phyloP scores from a whole-genome alignment of 2,888 invertebrate genomes.

The Vesta saturnalis region DNA sequence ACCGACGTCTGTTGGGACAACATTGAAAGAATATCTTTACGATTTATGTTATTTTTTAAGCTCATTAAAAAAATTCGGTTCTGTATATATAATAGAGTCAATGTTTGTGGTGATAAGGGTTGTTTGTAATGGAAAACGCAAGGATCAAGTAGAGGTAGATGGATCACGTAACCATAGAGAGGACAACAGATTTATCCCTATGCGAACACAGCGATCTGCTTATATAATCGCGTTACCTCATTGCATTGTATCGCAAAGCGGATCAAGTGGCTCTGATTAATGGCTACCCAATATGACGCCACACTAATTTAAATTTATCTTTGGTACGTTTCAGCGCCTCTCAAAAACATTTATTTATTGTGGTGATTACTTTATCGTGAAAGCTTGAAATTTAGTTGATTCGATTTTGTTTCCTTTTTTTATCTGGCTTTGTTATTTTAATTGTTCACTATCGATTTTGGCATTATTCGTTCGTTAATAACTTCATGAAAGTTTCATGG shows the following conservation, averaged over 20 bases:
- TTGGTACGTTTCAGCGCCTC: conserved; percentile 38
- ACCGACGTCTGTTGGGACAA: conserved; percentile 55
- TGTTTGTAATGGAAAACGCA: conserved; percentile 32
- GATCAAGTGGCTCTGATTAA: conserved; percentile 52
- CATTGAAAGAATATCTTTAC: conserved; percentile 45
- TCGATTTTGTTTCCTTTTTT: conserved; percentile 7
- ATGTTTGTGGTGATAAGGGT: conserved; percentile 32
- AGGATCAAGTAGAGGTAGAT: conserved; percentile 23
- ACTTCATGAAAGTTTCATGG: not conserved
- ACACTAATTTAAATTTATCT: conserved; percentile 52
- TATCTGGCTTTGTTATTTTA: conserved; percentile 3
- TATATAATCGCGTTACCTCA: conserved; percentile 55
- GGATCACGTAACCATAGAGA: conserved; percentile 33
- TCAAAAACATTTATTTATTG: conserved; percentile 40
- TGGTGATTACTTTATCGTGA: conserved; percentile 27
- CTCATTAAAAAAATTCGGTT: conserved; percentile 20
- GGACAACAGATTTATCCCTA: conserved; percentile 49
- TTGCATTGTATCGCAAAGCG: conserved; percentile 51
- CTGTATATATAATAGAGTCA: conserved; percentile 9
- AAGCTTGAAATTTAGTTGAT: conserved; percentile 16
- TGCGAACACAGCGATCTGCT: conserved; percentile 48
- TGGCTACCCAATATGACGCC: conserved; percentile 53
- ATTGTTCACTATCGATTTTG: not conserved
- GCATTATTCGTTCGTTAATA: not conserved
- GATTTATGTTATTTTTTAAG: conserved; percentile 26